Percentiles rank a stretch among this genome's conserved stretches.
These are phyloP conservation scores for Tipula vernalis DNA, from an alignment of 2,888 invertebrate genomes.

Conservation along the genomic window DNA sequence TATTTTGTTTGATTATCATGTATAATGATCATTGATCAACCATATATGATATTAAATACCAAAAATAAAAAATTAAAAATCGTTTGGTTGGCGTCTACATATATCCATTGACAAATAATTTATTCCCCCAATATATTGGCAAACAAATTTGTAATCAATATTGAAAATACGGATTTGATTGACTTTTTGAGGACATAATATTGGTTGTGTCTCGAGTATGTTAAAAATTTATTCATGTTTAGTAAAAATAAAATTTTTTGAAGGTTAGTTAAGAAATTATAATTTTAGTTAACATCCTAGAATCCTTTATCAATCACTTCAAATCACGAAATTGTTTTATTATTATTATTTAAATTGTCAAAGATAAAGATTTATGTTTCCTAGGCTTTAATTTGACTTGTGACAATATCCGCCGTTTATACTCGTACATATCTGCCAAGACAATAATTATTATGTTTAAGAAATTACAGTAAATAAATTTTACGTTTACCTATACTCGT, in stretches of 20 bases:
- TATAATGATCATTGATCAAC: not conserved
- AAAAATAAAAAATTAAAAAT: not conserved
- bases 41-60: not conserved
- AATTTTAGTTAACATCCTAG: not conserved
- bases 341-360: not conserved
- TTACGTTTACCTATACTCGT: not conserved
- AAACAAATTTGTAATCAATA: not conserved
- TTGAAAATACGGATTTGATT: not conserved
- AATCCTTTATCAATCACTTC: not conserved
- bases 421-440: not conserved
- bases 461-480: not conserved
- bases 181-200: not conserved
- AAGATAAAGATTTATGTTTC: not conserved
- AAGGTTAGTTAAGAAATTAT: not conserved
- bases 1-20: not conserved
- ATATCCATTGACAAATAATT: not conserved
- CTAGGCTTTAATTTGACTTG: not conserved
- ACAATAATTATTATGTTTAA: not conserved
- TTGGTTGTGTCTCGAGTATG: not conserved
- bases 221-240: not conserved
- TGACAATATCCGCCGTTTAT: not conserved
- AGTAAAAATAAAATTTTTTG: not conserved
- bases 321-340: not conserved
- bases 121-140: not conserved
- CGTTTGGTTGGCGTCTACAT: not conserved